Percentiles rank a stretch among this genome's conserved stretches.
phyloP scores from a whole-genome alignment of 2,797 vertebrate species.

The Poeciliopsis gracilis region DNA sequence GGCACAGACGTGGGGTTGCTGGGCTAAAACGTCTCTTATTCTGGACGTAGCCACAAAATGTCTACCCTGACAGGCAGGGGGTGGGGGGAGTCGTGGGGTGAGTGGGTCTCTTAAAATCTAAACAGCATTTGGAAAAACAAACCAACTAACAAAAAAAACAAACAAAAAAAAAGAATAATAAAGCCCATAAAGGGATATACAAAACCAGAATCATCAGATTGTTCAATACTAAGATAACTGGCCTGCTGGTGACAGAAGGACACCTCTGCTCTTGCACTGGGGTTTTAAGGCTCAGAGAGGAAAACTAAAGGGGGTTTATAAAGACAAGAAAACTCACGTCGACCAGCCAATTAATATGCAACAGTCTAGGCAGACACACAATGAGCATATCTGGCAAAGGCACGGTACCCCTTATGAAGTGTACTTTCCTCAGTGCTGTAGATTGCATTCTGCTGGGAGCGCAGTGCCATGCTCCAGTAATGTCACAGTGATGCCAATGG shows the following conservation, averaged over 20 bases:
- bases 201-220: slow-evolving; percentile 41
- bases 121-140: slow-evolving; percentile 50
- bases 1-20: slow-evolving; percentile 74
- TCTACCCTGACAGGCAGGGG: slow-evolving; percentile 57
- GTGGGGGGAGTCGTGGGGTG: slow-evolving; percentile 12
- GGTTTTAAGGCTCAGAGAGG: slow-evolving; percentile 43
- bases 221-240: slow-evolving; percentile 52
- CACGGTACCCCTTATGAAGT: slow-evolving; percentile 30
- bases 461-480: slow-evolving; percentile 50
- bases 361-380: slow-evolving; percentile 50
- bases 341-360: slow-evolving; percentile 45
- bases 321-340: slow-evolving; percentile 45
- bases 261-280: slow-evolving; percentile 37
- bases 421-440: slow-evolving; percentile 31
- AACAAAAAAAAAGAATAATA: slow-evolving; percentile 27
- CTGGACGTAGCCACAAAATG: slow-evolving; percentile 51
- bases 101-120: slow-evolving; percentile 41
- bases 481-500: slow-evolving; percentile 72
- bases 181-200: slow-evolving; percentile 56
- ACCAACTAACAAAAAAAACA: not conserved
- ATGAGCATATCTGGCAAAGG: slow-evolving; percentile 45
- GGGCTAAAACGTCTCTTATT: slow-evolving; percentile 60
- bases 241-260: slow-evolving; percentile 44
- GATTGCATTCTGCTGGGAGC: slow-evolving; percentile 40
- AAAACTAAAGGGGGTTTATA: slow-evolving; percentile 26